These are phyloP conservation scores for Ochotona princeps DNA, from an alignment of 2,113 vertebrate species.

Conservation along the genomic window DNA sequence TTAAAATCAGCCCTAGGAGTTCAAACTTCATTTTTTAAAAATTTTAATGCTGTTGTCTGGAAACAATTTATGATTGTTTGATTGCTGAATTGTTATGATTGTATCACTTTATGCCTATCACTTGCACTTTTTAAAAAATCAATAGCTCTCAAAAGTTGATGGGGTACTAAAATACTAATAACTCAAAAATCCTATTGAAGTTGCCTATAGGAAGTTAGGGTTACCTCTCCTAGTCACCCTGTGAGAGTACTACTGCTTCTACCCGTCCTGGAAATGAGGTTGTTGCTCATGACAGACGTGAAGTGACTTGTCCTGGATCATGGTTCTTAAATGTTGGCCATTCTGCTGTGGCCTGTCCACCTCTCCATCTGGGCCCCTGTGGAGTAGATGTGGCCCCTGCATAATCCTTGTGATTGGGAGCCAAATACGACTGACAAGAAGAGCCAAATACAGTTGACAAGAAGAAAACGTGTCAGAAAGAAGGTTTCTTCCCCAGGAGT, in stretches of 20 bases:
- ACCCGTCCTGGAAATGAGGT: background rate
- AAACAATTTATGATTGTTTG: background rate
- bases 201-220: too few species aligned
- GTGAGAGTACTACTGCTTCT: background rate
- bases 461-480: background rate
- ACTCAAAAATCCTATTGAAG: background rate
- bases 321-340: background rate
- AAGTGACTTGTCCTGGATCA: background rate
- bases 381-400: background rate
- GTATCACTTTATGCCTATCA: background rate
- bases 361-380: background rate
- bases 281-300: background rate
- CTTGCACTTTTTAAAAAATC: slow-evolving; percentile 17
- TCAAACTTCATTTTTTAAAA: slow-evolving; percentile 19
- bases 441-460: background rate
- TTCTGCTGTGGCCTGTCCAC: background rate
- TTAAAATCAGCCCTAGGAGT: background rate
- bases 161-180: background rate
- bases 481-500: background rate
- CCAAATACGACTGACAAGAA: slow-evolving; percentile 9
- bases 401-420: background rate
- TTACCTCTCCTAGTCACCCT: background rate
- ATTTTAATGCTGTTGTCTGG: background rate
- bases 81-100: background rate
- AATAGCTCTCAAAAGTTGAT: background rate